A percentile compares a stretch with the other conserved stretches of the same genome.
These are phyloP conservation scores for Phymorhynchus buccinoides DNA, from an alignment of 1,140 invertebrate genomes.

Conservation along the genomic window DNA sequence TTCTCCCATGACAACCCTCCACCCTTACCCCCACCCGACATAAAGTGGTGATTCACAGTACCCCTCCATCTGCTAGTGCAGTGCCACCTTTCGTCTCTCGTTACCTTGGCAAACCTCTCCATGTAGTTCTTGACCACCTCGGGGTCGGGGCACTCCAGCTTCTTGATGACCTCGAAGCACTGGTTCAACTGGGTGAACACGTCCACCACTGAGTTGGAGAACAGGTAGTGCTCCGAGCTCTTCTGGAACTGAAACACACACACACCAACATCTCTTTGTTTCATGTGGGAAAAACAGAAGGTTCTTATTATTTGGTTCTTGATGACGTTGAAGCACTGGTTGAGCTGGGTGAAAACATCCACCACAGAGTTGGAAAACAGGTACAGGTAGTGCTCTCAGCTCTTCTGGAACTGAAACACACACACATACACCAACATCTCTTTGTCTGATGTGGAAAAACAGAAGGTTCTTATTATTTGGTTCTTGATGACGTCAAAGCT, in stretches of 20 bases:
- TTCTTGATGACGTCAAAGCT: too few relatives aligned
- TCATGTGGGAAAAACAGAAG: too few relatives aligned
- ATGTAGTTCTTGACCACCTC: conserved; percentile 96
- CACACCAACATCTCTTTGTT: neutral
- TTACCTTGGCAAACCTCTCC: conserved; percentile 71
- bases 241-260: conserved; percentile 89
- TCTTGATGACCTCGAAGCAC: conserved; percentile 99
- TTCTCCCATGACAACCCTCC: too few relatives aligned
- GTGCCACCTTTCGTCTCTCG: too few relatives aligned
- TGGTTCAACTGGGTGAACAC: conserved; percentile 99
- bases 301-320: too few relatives aligned
- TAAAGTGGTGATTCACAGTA: too few relatives aligned
- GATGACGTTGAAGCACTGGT: conserved; percentile 99
- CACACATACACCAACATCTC: neutral
- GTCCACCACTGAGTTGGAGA: conserved; percentile 99
- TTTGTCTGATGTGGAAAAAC: too few relatives aligned
- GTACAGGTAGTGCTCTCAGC: conserved; percentile 96
- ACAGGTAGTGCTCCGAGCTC: conserved; percentile 97
- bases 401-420: conserved; percentile 89
- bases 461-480: too few relatives aligned
- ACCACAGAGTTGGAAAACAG: conserved; percentile 99
- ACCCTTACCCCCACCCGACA: too few relatives aligned
- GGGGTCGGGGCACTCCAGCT: conserved; percentile 93
- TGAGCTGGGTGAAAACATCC: conserved; percentile 99
- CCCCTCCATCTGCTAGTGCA: too few relatives aligned